These are phyloP conservation scores for Anolis apletophallus DNA, from an alignment of 2,797 vertebrate genomes.

Conservation along the genomic window DNA sequence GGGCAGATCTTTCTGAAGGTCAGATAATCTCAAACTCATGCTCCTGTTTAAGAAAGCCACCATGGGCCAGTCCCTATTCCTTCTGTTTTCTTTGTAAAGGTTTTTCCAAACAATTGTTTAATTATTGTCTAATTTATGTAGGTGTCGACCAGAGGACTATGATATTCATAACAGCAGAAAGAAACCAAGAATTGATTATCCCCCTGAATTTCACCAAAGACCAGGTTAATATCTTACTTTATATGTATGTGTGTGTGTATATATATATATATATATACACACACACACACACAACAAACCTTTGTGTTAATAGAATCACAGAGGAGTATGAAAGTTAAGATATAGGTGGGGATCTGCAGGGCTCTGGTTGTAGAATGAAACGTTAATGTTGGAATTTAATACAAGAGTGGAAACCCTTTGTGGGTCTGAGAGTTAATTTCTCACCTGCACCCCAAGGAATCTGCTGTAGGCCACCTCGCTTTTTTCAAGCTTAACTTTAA, in stretches of 20 bases:
- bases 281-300: constrained; percentile 28
- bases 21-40: constrained; percentile 16
- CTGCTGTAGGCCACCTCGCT: too few species aligned
- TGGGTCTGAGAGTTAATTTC: not conserved
- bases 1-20: constrained; percentile 41
- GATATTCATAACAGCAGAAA: constrained; percentile 98
- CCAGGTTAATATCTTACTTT: constrained; percentile 91
- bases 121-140: constrained; percentile 93
- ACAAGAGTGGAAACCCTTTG: not conserved
- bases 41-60: constrained; percentile 30
- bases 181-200: constrained; percentile 95
- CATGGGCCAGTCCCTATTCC: constrained; percentile 44
- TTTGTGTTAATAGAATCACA: constrained; percentile 41
- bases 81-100: constrained; percentile 64
- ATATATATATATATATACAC: constrained; percentile 49
- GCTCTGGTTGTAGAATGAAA: not conserved
- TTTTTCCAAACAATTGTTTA: constrained; percentile 81
- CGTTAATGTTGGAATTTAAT: not conserved
- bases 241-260: constrained; percentile 64
- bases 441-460: too few species aligned
- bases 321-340: not conserved
- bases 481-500: too few species aligned
- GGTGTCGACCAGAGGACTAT: constrained; percentile 98
- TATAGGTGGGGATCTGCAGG: not conserved
- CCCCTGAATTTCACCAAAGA: constrained; percentile 95